Evolutionary conservation across 2,113 vertebrate species (phyloP).

Genomic region (Heliornis fulica): DNA sequence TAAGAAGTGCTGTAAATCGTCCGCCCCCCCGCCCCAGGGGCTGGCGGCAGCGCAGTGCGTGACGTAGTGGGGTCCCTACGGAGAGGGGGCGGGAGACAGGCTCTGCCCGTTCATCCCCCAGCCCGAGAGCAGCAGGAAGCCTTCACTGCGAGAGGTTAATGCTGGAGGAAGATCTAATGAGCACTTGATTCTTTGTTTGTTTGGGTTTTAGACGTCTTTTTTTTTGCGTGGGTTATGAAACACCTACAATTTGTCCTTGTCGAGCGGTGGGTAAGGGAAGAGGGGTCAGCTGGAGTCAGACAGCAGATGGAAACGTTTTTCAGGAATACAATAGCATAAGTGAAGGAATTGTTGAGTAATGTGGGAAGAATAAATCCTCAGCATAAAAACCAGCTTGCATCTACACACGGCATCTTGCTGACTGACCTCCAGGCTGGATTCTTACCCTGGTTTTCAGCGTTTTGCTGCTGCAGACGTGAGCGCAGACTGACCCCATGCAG

Average conservation of each 20-base stretch:
- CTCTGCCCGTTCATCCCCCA: background rate
- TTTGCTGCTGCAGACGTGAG: background rate
- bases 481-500: background rate
- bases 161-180: slow-evolving; percentile 49
- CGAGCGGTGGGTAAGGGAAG: slow-evolving; percentile 25
- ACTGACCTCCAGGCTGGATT: background rate
- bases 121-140: slow-evolving; percentile 16
- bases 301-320: slow-evolving; percentile 81
- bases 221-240: slow-evolving; percentile 28
- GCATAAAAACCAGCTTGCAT: slow-evolving; percentile 8
- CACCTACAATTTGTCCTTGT: slow-evolving; percentile 56
- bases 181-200: slow-evolving; percentile 26
- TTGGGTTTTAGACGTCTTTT: slow-evolving; percentile 33
- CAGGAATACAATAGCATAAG: slow-evolving; percentile 71
- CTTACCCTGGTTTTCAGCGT: background rate
- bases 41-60: background rate
- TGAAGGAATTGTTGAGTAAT: slow-evolving; percentile 61
- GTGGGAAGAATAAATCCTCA: slow-evolving; percentile 53
- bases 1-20: background rate
- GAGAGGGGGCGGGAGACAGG: background rate
- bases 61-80: background rate
- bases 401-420: background rate
- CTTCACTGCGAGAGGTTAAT: background rate
- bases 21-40: background rate
- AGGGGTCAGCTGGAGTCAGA: slow-evolving; percentile 72